Evolutionary conservation across 2,797 vertebrate species (phyloP).

Genomic region (Galaxias olidus): DNA sequence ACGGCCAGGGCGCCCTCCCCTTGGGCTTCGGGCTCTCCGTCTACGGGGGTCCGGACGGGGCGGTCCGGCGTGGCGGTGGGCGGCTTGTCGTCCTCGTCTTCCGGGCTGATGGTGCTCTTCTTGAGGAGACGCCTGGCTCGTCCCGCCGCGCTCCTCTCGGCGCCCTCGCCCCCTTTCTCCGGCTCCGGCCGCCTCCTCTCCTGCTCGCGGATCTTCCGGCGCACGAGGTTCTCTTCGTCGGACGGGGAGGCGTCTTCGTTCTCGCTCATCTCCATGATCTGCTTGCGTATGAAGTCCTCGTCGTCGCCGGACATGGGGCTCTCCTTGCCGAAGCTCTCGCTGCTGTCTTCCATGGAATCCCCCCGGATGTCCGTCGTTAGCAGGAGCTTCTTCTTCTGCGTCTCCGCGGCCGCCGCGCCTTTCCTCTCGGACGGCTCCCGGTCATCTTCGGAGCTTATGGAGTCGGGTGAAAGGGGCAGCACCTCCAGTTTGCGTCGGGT

Average conservation of each 20-base stretch:
- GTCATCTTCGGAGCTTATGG: conserved; percentile 83
- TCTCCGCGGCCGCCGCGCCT: conserved; percentile 44
- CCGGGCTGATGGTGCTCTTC: conserved; percentile 84
- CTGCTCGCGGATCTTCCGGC: conserved; percentile 83
- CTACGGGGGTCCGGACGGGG: conserved; percentile 71
- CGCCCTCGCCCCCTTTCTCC: conserved; percentile 70
- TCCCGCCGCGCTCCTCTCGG: conserved; percentile 71
- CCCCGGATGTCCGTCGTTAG: conserved; percentile 77
- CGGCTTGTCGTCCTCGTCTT: conserved; percentile 83
- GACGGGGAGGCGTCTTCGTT: conserved; percentile 93
- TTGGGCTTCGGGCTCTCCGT: conserved; percentile 62
- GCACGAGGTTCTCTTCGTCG: conserved; percentile 87
- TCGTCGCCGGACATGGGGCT: conserved; percentile 91
- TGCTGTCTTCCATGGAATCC: conserved; percentile 92
- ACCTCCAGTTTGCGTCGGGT: conserved; percentile 78
- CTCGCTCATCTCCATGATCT: conserved; percentile 96
- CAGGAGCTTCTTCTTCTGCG: conserved; percentile 79
- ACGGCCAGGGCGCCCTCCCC: conserved; percentile 79
- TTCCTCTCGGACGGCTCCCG: conserved; percentile 72
- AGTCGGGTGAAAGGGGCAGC: conserved; percentile 79
- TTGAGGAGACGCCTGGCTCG: conserved; percentile 83
- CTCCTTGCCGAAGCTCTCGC: conserved; percentile 89
- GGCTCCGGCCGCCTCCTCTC: conserved; percentile 75
- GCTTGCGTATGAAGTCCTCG: conserved; percentile 93
- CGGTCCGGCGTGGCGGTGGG: conserved; percentile 73